Base-by-base conservation (phyloP, 1,140 invertebrate genomes). In the Marisa cornuarietis region DNA sequence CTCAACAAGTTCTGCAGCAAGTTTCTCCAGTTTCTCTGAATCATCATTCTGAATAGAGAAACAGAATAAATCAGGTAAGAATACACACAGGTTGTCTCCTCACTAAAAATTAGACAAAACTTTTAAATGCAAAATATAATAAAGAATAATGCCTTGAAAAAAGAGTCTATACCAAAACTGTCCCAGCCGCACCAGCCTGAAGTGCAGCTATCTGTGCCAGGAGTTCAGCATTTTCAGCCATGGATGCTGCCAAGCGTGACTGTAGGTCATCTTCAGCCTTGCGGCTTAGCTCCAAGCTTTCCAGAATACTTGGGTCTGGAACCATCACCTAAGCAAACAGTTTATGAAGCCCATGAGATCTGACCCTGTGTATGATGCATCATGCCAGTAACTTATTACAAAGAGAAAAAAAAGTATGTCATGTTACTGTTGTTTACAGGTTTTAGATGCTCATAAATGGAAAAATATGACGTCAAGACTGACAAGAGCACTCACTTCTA, bases 281-380 rank as follows among this genome's bases (percentile, higher is more conserved):
- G 68, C 87, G 85, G 18, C 82, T 78, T 42, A 79, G 77, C 79
- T 88, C 83, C n/a, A 88, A 78, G 58, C 81, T 79, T 31, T 78
- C 79, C 42, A 86, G 72, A n/a, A 87, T 78, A 9, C 65, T 77
- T 62, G 86, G 87, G 75, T 90, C 89, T 73, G 87, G 86, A 11
- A 90, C 88, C 77, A 81, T 85, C 14, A 89, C 85, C 87, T 87
- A 51, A 26, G 61, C n/a, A 68, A 26, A 68, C 66, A 68, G 66
- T 22, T 68, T 42, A 68, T 11, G 63, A 65, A 22, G 63, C 7
- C 9, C 54, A 5, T 58, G 54, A 58, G 9, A 11, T 58, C 54
- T 58, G 54, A 31, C 22, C 31, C 69, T 18, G 18, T 16, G 0
- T 75, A 9, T 58, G 5, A 11, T 26, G 14, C 6, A 7, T 52